Evolutionary conservation across 2,797 vertebrate genomes (phyloP).

Genomic region (Gallinago nigripennis): DNA sequence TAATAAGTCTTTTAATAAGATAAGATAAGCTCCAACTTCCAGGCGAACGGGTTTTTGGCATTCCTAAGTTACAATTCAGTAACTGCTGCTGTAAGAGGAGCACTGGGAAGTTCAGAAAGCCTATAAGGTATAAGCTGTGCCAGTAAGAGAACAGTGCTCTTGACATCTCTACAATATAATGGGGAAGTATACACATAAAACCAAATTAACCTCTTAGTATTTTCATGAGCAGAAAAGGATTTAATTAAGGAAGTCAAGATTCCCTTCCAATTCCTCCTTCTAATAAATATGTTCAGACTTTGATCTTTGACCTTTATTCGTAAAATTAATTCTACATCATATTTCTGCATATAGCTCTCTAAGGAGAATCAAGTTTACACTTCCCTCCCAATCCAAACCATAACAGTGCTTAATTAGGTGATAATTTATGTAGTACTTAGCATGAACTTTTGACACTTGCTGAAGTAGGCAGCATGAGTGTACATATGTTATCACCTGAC

Average conservation of each 20-base stretch:
- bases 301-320: constrained; percentile 75
- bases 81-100: background rate
- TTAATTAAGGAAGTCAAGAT: constrained; percentile 46
- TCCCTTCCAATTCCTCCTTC: constrained; percentile 20
- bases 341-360: constrained; percentile 79
- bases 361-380: constrained; percentile 81
- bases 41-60: background rate
- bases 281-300: constrained; percentile 56
- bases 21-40: background rate
- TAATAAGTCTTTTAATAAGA: background rate
- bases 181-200: background rate
- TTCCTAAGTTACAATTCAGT: background rate
- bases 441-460: constrained; percentile 78
- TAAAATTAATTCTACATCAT: constrained; percentile 80
- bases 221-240: constrained; percentile 36
- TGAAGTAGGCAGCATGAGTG: constrained; percentile 71
- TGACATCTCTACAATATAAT: background rate
- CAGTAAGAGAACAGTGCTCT: background rate
- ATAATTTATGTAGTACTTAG: constrained; percentile 85
- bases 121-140: background rate
- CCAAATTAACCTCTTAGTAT: background rate
- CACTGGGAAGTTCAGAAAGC: background rate
- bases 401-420: constrained; percentile 82
- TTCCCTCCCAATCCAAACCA: constrained; percentile 72
- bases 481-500: constrained; percentile 78